A percentile compares a stretch with the other conserved stretches of the same genome.
Evolutionary conservation across 1,140 invertebrate genomes (phyloP).

Genomic region (Apis laboriosa): DNA sequence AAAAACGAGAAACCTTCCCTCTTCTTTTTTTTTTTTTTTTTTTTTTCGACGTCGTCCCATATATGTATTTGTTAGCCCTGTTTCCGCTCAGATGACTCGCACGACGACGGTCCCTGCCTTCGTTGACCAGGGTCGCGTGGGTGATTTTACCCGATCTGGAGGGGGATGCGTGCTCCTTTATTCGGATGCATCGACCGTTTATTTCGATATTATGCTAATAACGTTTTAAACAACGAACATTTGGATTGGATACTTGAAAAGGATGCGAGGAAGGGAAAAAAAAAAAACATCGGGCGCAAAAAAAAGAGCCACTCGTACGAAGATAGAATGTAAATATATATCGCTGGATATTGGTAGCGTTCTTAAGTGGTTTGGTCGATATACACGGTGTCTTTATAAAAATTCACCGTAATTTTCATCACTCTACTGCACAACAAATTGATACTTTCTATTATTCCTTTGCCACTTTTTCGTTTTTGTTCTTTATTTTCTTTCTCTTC

Average conservation of each 20-base stretch:
- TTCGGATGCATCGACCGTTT: conserved; percentile 4
- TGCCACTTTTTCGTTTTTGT: too few relatives aligned
- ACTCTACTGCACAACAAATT: not conserved
- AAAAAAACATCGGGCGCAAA: not conserved
- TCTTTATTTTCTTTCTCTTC: not conserved
- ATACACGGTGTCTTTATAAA: not conserved
- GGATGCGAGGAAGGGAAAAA: not conserved
- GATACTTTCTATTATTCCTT: not conserved
- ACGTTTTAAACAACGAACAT: not conserved
- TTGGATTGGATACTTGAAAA: not conserved
- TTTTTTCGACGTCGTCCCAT: not conserved
- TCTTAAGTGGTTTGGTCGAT: not conserved
- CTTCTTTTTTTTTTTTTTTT: not conserved
- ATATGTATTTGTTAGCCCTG: conserved; percentile 1
- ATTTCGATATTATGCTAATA: conserved; percentile 31
- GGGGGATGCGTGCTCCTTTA: conserved; percentile 1
- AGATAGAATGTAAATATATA: conserved; percentile 12
- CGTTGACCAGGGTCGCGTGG: conserved; percentile 13
- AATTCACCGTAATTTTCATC: not conserved
- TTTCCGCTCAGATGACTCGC: conserved; percentile 1
- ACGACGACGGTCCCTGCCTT: not conserved
- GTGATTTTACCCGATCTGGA: conserved; percentile 2
- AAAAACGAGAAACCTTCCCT: not conserved
- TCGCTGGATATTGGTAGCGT: not conserved
- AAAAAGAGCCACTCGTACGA: not conserved